Conservation (phyloP, 2,797 vertebrate species). For the Holocentrus rufus region DNA sequence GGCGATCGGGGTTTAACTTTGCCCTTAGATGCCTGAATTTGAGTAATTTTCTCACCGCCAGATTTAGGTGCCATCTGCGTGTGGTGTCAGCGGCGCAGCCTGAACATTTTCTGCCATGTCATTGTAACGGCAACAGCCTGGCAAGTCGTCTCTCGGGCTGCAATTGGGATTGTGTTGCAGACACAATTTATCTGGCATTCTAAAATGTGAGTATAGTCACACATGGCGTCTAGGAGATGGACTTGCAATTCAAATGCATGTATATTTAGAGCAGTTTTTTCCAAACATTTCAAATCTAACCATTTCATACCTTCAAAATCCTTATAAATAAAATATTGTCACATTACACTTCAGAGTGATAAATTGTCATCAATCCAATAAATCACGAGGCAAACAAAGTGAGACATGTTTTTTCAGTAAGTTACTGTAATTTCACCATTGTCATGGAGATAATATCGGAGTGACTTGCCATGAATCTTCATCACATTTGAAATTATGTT, state of each 20-base stretch:
- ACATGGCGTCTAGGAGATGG: not conserved
- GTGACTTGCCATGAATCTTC: constrained; percentile 20
- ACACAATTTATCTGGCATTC: not conserved
- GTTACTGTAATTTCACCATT: not conserved
- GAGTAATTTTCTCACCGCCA: constrained; percentile 29
- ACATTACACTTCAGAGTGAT: no score
- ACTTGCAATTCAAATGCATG: no score
- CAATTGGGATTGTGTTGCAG: constrained; percentile 1
- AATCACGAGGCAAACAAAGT: no score
- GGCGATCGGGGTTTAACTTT: constrained; percentile 49
- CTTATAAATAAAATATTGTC: no score
- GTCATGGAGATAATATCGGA: constrained; percentile 5
- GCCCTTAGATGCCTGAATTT: constrained; percentile 43
- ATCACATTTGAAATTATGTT: constrained; percentile 38
- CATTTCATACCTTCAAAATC: no score
- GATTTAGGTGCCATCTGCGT: constrained; percentile 44
- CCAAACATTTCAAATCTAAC: no score
- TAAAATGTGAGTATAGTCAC: not conserved
- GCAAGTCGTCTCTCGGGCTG: not conserved
- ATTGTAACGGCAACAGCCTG: constrained; percentile 11
- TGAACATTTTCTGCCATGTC: constrained; percentile 23
- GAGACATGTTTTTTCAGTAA: no score
- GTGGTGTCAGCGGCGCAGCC: constrained; percentile 29
- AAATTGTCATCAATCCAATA: no score
- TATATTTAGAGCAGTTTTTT: no score